phyloP scores from a whole-genome alignment of 2,888 invertebrate species.

The Salpingus planirostris region DNA sequence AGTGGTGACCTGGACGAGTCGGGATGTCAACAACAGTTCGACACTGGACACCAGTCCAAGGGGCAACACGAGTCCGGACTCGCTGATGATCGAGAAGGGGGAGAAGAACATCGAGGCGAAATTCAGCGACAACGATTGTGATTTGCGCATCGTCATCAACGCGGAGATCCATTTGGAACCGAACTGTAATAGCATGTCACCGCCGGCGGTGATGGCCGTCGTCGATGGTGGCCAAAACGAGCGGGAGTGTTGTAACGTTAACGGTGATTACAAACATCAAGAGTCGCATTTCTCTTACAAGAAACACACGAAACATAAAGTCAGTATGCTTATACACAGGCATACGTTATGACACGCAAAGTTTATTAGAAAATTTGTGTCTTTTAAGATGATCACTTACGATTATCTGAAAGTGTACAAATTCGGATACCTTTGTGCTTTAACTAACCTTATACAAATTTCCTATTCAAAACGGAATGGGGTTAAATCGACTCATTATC shows the following conservation, averaged over 20 bases:
- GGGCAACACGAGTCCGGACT: no score
- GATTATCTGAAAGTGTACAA: no score
- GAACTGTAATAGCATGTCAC: background rate
- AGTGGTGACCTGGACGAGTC: conserved; percentile 41
- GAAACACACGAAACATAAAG: conserved; percentile 32
- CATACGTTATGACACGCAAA: conserved; percentile 40
- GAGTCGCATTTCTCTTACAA: conserved; percentile 28
- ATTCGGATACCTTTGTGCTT: no score
- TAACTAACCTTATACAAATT: no score
- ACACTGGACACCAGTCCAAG: no score
- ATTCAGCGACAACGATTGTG: no score
- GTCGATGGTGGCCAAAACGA: conserved; percentile 2
- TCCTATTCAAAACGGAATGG: no score
- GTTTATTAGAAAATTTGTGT: no score
- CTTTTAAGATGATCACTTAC: no score
- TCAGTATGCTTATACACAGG: conserved; percentile 38
- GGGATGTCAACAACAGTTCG: conserved; percentile 19
- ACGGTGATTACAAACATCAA: conserved; percentile 22
- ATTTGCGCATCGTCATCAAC: conserved; percentile 14
- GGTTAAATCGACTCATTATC: no score
- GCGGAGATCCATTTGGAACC: conserved; percentile 5
- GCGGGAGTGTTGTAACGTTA: conserved; percentile 5
- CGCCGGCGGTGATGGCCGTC: background rate
- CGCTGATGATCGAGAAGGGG: no score
- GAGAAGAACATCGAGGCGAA: no score